phyloP scores from a whole-genome alignment of 2,888 invertebrate species.

The Apamea epomidion region DNA sequence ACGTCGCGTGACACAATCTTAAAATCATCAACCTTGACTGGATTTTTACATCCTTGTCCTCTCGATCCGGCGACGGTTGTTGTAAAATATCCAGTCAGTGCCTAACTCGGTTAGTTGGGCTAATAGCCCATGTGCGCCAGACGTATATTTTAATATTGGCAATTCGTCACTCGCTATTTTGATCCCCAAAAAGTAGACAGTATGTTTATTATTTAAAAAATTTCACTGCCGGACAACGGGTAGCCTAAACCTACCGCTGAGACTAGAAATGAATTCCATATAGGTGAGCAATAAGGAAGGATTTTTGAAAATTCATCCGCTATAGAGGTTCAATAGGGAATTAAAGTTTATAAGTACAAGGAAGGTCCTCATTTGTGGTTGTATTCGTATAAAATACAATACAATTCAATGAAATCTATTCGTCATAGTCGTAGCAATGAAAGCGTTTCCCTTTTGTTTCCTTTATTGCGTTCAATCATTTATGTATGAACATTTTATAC shows the following conservation, averaged over 20 bases:
- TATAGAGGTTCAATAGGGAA: neutral
- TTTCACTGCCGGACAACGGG: neutral
- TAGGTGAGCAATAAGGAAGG: neutral
- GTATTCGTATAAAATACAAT: neutral
- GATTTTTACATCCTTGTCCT: slow-evolving; percentile 5
- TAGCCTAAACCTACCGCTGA: neutral
- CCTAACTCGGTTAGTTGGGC: no score
- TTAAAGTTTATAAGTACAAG: neutral
- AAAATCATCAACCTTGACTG: slow-evolving; percentile 19
- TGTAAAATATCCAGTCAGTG: slow-evolving; percentile 1
- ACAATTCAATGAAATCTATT: slow-evolving; percentile 35
- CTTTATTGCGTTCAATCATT: slow-evolving; percentile 52
- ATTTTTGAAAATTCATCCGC: neutral
- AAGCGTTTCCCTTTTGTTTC: slow-evolving; percentile 55
- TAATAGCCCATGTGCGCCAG: neutral
- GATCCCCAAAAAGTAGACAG: neutral
- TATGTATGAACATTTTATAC: slow-evolving; percentile 10
- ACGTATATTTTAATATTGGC: neutral
- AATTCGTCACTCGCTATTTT: neutral
- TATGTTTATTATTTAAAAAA: neutral
- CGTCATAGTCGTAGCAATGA: slow-evolving; percentile 24
- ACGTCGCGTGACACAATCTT: slow-evolving; percentile 22
- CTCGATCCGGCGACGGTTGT: neutral
- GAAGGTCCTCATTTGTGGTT: neutral
- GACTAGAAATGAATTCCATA: neutral